Evolutionary conservation across 2,797 vertebrate species (phyloP), one percentile per base, ranked within the genome.

Genomic region (Telmatherina bonti): DNA sequence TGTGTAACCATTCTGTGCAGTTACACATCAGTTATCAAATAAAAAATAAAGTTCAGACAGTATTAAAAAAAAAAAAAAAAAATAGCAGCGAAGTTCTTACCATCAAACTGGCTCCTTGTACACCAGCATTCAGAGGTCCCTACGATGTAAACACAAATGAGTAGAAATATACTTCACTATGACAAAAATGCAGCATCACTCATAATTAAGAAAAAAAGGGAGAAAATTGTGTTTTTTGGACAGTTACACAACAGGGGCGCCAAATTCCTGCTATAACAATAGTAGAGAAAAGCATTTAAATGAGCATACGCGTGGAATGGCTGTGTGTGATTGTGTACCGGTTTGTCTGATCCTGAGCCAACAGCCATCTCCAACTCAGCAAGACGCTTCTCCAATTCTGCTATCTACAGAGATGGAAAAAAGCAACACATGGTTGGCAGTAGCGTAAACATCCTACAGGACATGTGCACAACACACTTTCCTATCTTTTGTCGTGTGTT

Each of bases 301-400:
- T 53, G 41, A 26, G 15, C 13, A n/a, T 11, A 54, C 12, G 74
- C 41, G 53, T 43, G 64, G 71, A 45, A 26, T 55, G 38, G 43
- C 57, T n/a, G 35, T 62, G 24, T 82, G 57, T 9, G n/a, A 29
- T 59, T 27, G 63, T 70, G 79, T 85, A 97, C 97, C 96, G 96
- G 96, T 84, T 95, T 96, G 85, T 97, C 96, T 65, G 96, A 94
- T 81, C 96, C 96, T 16, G 94, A 95, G 74, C 94, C 96, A 84
- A 99, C 89, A 45, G 95, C 90, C 0, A 92, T 93, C 91, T 99
- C 97, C 89, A 99, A 92, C 86, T 97, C 96, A 3, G 96, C 95
- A 64, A 98, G 91, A 57, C 97, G 94, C 91, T 96, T 97, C 92
- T 98, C 97, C 84, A 99, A 84, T 89, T 97, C 97, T 0, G 95